Conservation (phyloP, 1,140 invertebrate genomes). For the Zaprionus davidi region DNA sequence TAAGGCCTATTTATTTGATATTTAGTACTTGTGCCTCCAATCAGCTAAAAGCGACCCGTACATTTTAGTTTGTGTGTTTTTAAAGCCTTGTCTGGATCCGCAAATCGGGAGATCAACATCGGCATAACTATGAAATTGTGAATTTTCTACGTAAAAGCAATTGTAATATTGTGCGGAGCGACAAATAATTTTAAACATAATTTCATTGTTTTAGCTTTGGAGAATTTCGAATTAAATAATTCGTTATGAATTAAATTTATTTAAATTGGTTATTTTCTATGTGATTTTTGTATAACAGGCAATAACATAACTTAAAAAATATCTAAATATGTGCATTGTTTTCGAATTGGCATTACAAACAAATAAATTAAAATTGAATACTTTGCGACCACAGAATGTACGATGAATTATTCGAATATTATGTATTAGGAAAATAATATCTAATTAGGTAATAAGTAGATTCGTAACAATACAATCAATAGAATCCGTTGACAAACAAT, state of each 20-base stretch:
- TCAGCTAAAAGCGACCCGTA: background rate
- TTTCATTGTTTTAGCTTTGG: slow-evolving; percentile 31
- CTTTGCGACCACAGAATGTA: slow-evolving; percentile 33
- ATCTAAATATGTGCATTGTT: slow-evolving; percentile 27
- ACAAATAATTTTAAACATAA: slow-evolving; percentile 29
- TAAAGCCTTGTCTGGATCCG: slow-evolving; percentile 16
- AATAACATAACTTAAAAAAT: slow-evolving; percentile 53
- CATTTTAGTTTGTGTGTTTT: slow-evolving; percentile 2
- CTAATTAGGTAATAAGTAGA: slow-evolving; percentile 57
- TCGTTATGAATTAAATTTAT: slow-evolving; percentile 32
- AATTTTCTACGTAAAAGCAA: slow-evolving; percentile 8
- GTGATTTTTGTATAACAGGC: slow-evolving; percentile 36
- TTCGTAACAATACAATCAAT: slow-evolving; percentile 55
- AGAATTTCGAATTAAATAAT: slow-evolving; percentile 23
- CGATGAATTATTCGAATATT: slow-evolving; percentile 33
- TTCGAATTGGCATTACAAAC: slow-evolving; percentile 24
- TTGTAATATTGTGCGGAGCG: slow-evolving; percentile 38
- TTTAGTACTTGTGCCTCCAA: background rate
- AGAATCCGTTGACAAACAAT: slow-evolving; percentile 47
- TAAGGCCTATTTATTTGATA: slow-evolving; percentile 18
- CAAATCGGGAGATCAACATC: slow-evolving; percentile 20
- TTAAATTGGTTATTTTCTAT: slow-evolving; percentile 26
- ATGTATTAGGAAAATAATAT: slow-evolving; percentile 34
- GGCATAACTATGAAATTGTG: slow-evolving; percentile 24
- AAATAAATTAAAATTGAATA: slow-evolving; percentile 37